phyloP scores from a whole-genome alignment of 2,797 vertebrate genomes.

The Periparus ater region DNA sequence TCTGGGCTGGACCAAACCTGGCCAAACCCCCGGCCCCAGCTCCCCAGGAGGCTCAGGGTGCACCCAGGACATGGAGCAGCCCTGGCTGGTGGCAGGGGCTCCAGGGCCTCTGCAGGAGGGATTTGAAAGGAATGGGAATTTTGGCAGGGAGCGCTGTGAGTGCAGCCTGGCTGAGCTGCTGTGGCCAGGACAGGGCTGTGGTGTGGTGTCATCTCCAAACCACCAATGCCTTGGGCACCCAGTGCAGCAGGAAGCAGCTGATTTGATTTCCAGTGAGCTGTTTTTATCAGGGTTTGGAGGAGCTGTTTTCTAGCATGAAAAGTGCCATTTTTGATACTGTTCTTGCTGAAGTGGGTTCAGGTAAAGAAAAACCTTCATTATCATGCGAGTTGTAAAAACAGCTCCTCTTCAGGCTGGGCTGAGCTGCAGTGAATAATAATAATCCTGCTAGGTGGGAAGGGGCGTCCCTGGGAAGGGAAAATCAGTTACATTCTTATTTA shows the following conservation, averaged over 20 bases:
- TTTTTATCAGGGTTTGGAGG: background rate
- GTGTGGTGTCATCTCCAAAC: background rate
- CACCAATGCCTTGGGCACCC: background rate
- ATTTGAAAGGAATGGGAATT: accelerated
- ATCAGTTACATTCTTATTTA: background rate
- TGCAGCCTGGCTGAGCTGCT: background rate
- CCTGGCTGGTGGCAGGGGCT: accelerated
- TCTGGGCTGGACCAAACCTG: background rate
- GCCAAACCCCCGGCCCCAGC: background rate
- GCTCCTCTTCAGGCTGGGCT: slow-evolving; percentile 19
- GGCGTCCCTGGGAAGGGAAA: background rate
- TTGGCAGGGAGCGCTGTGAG: background rate
- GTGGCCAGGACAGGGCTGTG: background rate
- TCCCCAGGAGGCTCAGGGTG: accelerated
- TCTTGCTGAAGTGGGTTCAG: slow-evolving; percentile 38
- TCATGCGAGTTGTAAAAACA: background rate
- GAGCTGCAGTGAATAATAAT: background rate
- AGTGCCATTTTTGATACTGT: slow-evolving; percentile 33
- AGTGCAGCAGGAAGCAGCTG: background rate
- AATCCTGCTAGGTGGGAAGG: background rate
- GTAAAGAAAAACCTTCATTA: slow-evolving; percentile 43
- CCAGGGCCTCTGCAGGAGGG: background rate
- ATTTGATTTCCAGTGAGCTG: slow-evolving; percentile 31
- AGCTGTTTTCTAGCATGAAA: background rate
- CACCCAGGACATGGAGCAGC: accelerated